Evolutionary conservation across 1,140 invertebrate species (phyloP).

Genomic region (Laodelphax striatellus): DNA sequence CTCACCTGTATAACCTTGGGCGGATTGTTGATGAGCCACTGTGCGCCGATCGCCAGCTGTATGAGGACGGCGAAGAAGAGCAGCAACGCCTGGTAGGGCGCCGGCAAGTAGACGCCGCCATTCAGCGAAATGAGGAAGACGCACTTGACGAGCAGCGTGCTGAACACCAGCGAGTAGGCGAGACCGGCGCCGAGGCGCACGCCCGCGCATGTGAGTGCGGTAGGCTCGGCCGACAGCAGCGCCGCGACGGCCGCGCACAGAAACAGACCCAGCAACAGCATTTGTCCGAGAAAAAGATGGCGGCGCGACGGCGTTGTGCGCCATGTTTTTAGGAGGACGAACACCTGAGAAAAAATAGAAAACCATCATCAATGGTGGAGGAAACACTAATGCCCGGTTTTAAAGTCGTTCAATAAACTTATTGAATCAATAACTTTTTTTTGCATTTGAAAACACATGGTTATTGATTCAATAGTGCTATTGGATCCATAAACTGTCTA

Average conservation of each 20-base stretch:
- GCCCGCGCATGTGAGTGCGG: conserved; percentile 31
- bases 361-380: not conserved
- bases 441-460: no score
- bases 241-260: conserved; percentile 68
- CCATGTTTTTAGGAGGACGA: conserved; percentile 38
- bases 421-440: no score
- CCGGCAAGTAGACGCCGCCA: conserved; percentile 83
- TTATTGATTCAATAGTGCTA: no score
- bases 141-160: conserved; percentile 84
- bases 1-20: conserved; percentile 42
- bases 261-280: conserved; percentile 77
- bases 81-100: conserved; percentile 74
- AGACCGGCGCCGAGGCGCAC: conserved; percentile 71
- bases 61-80: conserved; percentile 81
- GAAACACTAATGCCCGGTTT: no score
- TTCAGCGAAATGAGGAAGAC: conserved; percentile 86
- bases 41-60: conserved; percentile 76
- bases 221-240: conserved; percentile 66
- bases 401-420: no score
- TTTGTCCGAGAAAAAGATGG: conserved; percentile 83
- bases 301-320: conserved; percentile 69
- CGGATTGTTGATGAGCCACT: conserved; percentile 70
- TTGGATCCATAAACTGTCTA: no score
- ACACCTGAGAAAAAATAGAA: conserved; percentile 17
- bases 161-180: conserved; percentile 79